These are phyloP conservation scores for Talpa occidentalis DNA, from an alignment of 2,113 vertebrate genomes.

Conservation along the genomic window DNA sequence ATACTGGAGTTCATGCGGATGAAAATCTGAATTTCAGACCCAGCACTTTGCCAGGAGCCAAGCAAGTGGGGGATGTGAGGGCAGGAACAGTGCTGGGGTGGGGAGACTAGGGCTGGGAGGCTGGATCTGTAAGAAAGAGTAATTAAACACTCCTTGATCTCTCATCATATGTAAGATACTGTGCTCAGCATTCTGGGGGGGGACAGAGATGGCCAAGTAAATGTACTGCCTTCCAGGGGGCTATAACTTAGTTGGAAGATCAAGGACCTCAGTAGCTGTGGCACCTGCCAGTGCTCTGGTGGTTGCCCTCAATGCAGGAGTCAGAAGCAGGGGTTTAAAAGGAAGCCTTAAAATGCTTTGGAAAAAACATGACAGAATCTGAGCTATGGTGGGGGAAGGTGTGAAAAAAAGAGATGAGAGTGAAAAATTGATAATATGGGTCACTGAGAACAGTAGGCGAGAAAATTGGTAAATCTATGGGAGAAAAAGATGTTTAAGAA, in stretches of 20 bases:
- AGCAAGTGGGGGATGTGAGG: conserved; percentile 84
- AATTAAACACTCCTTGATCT: not conserved
- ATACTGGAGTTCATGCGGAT: conserved; percentile 89
- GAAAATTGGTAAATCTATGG: not conserved
- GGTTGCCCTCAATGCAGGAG: not conserved
- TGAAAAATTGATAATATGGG: not conserved
- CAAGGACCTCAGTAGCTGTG: not conserved
- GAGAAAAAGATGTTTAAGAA: too few species aligned
- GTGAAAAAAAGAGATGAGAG: not conserved
- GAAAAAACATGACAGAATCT: not conserved
- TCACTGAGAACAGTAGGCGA: not conserved
- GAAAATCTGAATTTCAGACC: conserved; percentile 91
- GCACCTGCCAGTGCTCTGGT: too few species aligned
- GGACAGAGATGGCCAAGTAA: too few species aligned
- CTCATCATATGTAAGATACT: not conserved
- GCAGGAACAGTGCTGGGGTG: conserved; percentile 85
- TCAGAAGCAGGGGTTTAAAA: not conserved
- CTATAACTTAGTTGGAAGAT: not conserved
- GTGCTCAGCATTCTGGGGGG: too few species aligned
- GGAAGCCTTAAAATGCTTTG: not conserved
- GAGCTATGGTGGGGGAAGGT: not conserved
- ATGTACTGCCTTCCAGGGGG: not conserved
- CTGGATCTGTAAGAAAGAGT: conserved; percentile 74
- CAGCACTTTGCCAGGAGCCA: conserved; percentile 92
- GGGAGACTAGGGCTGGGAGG: conserved; percentile 63